A percentile compares a stretch with the other conserved stretches of the same genome.
These are phyloP conservation scores for Itoplectis maculator DNA, from an alignment of 2,888 invertebrate species.

Conservation along the genomic window DNA sequence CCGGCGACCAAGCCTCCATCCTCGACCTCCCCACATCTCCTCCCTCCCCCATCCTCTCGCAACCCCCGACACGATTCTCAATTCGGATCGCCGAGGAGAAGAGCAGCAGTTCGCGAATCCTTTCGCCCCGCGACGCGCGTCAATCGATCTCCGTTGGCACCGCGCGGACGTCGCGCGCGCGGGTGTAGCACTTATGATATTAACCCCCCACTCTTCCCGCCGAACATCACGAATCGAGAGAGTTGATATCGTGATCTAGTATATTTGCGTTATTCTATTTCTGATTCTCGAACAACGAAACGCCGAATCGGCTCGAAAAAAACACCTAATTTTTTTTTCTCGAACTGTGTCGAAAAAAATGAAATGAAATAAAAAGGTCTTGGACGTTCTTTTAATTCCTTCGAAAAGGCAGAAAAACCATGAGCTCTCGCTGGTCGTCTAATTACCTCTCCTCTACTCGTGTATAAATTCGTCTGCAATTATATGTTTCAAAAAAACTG, in stretches of 20 bases:
- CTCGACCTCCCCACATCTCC: no score
- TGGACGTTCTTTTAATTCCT: no score
- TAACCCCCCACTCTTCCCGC: constrained; percentile 39
- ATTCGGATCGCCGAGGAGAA: constrained; percentile 5
- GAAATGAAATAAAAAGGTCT: no score
- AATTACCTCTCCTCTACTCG: constrained; percentile 30
- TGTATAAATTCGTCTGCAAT: background rate
- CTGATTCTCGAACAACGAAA: no score
- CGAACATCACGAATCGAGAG: background rate
- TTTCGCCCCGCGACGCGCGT: constrained; percentile 64
- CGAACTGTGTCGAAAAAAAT: no score
- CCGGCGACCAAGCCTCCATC: background rate
- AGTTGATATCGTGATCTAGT: background rate
- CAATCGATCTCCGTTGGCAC: constrained; percentile 68
- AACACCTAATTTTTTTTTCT: no score
- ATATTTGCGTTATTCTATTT: no score
- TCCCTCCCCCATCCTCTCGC: no score
- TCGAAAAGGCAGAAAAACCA: no score
- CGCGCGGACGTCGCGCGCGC: constrained; percentile 60
- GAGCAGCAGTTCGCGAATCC: constrained; percentile 21
- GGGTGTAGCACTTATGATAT: constrained; percentile 67
- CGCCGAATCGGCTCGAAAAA: no score
- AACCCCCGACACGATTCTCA: no score
- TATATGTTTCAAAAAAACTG: background rate
- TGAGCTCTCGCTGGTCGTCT: background rate